Conservation (phyloP, 2,797 vertebrate genomes). For the Phalanger gymnotis region DNA sequence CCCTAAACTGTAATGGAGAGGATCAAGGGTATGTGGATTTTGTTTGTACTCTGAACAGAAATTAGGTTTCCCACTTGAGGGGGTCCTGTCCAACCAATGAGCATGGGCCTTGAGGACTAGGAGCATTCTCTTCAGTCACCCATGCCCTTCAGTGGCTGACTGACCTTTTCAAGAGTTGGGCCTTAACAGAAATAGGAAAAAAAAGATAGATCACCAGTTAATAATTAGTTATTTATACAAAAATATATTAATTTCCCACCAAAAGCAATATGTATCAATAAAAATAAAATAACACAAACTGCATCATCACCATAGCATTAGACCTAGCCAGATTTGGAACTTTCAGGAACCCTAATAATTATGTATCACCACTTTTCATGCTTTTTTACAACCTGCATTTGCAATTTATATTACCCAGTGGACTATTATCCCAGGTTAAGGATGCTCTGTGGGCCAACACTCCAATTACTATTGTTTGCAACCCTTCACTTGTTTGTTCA, state of each 20-base stretch:
- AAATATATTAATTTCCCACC: not conserved
- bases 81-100: not conserved
- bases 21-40: not conserved
- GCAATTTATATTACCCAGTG: constrained; percentile 18
- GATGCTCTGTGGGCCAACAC: not conserved
- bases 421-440: no score
- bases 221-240: not conserved
- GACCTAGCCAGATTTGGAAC: not conserved
- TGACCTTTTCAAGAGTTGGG: not conserved
- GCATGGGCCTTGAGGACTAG: not conserved
- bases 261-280: not conserved
- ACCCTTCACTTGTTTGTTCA: not conserved
- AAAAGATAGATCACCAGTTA: not conserved
- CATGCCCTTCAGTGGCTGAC: not conserved
- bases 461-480: not conserved
- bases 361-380: not conserved
- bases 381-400: not conserved
- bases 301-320: not conserved
- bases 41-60: not conserved
- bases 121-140: not conserved
- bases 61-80: not conserved
- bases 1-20: not conserved
- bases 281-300: not conserved
- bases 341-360: constrained; percentile 39
- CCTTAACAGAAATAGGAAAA: not conserved